A percentile compares a stretch with the other conserved stretches of the same genome.
phyloP scores from a whole-genome alignment of 2,797 vertebrate species.

The Protosalanx chinensis region DNA sequence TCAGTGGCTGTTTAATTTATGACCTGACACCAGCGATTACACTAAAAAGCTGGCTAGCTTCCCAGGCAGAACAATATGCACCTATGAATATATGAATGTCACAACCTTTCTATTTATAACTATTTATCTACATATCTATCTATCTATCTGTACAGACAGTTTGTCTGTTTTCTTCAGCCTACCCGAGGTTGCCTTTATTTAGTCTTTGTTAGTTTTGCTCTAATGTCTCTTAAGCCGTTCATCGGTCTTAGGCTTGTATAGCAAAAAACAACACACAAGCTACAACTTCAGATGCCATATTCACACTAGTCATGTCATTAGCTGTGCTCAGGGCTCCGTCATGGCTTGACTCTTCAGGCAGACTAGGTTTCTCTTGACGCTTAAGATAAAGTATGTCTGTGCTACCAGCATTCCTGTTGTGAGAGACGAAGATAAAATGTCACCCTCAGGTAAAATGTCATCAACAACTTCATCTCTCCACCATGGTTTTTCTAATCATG shows the following conservation, averaged over 20 bases:
- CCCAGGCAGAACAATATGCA: slow-evolving; percentile 11
- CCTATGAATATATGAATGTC: slow-evolving; percentile 31
- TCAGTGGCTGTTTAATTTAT: slow-evolving; percentile 14
- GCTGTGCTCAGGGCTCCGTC: slow-evolving; percentile 14
- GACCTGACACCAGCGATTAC: slow-evolving; percentile 15
- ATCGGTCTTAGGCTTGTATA: slow-evolving; percentile 59
- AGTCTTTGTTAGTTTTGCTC: slow-evolving; percentile 26
- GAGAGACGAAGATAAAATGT: background rate
- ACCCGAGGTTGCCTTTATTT: slow-evolving; percentile 30
- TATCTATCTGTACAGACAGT: background rate
- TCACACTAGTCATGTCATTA: slow-evolving; percentile 40
- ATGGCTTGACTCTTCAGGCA: slow-evolving; percentile 28
- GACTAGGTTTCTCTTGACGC: background rate
- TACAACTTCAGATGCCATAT: slow-evolving; percentile 47
- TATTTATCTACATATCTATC: slow-evolving; percentile 24
- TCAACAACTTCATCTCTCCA: background rate
- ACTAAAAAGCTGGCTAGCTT: slow-evolving; percentile 19
- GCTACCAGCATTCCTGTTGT: too few species aligned
- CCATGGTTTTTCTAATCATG: background rate
- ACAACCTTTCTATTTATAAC: slow-evolving; percentile 23
- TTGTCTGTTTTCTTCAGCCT: slow-evolving; percentile 13
- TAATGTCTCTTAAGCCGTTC: slow-evolving; percentile 29
- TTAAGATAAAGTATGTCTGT: background rate
- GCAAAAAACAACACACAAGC: slow-evolving; percentile 24
- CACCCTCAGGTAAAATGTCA: background rate